These are phyloP conservation scores for Eristalis tenax DNA, from an alignment of 2,888 invertebrate genomes.

Conservation along the genomic window DNA sequence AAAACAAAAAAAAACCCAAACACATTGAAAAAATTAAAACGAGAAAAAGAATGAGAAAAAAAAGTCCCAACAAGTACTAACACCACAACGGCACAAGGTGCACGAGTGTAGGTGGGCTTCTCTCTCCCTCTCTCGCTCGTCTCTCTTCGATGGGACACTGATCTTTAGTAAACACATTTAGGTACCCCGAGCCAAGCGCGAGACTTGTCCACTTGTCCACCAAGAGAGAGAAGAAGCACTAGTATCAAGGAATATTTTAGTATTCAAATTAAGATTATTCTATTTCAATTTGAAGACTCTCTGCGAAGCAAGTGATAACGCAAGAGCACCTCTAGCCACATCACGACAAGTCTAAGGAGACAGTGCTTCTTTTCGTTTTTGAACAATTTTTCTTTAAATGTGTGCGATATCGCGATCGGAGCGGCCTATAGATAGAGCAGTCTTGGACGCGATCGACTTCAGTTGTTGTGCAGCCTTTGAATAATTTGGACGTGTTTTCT, in stretches of 20 bases:
- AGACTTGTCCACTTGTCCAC: neutral
- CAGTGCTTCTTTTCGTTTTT: slow-evolving; percentile 24
- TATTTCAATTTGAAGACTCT: neutral
- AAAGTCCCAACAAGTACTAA: neutral
- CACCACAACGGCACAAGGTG: neutral
- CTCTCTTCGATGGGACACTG: neutral
- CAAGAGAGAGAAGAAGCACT: slow-evolving; percentile 5
- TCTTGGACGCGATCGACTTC: slow-evolving; percentile 49
- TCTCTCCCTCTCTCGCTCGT: neutral
- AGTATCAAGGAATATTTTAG: slow-evolving; percentile 11
- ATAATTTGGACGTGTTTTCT: slow-evolving; percentile 45
- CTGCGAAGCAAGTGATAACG: slow-evolving; percentile 37
- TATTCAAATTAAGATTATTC: neutral
- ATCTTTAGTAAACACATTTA: neutral
- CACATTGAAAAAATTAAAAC: slow-evolving; percentile 24
- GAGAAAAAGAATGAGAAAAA: neutral
- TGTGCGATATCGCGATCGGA: slow-evolving; percentile 48
- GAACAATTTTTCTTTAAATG: neutral
- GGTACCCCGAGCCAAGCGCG: neutral
- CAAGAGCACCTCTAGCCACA: slow-evolving; percentile 13
- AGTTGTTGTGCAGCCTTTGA: slow-evolving; percentile 63
- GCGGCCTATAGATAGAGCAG: slow-evolving; percentile 66
- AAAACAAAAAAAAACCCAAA: slow-evolving; percentile 2
- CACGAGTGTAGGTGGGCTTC: slow-evolving; percentile 11
- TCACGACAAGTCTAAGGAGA: neutral